These are phyloP conservation scores for Phortica okadai DNA, from an alignment of 2,888 invertebrate species.

Conservation along the genomic window DNA sequence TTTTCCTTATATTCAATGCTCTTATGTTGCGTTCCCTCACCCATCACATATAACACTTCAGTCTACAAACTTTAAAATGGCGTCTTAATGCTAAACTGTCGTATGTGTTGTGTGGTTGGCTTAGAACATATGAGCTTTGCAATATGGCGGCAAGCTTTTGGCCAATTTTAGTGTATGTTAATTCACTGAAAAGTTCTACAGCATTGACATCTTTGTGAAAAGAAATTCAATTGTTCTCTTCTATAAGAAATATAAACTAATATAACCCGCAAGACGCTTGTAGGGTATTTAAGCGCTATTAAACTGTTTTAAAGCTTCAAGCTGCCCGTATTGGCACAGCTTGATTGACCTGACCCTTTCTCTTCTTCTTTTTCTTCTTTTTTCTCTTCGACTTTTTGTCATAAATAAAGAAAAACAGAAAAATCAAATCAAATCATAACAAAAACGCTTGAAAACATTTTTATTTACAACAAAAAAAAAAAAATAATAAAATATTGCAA, in stretches of 20 bases:
- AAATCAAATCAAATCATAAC: constrained; percentile 7
- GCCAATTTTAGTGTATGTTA: too few species aligned
- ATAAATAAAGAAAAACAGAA: constrained; percentile 3
- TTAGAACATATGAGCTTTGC: too few species aligned
- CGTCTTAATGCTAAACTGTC: too few species aligned
- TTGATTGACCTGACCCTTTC: constrained; percentile 7
- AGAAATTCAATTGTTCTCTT: background rate
- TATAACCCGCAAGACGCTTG: background rate
- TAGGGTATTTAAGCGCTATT: background rate
- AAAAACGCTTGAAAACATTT: background rate
- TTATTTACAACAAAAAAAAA: constrained; percentile 11
- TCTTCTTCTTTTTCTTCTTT: background rate
- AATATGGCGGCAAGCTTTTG: too few species aligned
- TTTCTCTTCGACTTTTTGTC: constrained; percentile 5
- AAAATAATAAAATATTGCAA: constrained; percentile 12
- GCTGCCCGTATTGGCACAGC: constrained; percentile 34
- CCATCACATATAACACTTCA: too few species aligned
- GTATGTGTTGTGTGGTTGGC: too few species aligned
- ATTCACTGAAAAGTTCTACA: too few species aligned
- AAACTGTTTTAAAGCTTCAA: background rate
- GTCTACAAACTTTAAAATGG: too few species aligned
- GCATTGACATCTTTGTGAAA: too few species aligned
- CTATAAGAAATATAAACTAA: background rate
- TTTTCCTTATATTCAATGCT: too few species aligned
- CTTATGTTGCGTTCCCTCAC: too few species aligned